Conservation (phyloP, 2,797 vertebrate species). For the Myotis vivesi region DNA sequence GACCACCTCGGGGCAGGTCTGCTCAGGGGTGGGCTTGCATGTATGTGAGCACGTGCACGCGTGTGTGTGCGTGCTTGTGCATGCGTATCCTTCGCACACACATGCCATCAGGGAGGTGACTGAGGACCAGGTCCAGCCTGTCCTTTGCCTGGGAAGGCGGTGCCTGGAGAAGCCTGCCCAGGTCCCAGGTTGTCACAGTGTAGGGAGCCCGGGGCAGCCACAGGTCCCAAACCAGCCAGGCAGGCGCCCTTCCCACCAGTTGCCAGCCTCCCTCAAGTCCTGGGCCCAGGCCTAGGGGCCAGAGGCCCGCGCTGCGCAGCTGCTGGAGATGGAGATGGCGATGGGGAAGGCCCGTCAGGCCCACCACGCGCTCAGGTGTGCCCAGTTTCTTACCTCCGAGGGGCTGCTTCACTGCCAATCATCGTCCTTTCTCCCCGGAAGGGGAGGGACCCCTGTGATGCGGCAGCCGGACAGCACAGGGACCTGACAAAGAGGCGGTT, state of each 20-base stretch:
- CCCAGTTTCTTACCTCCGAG: not conserved
- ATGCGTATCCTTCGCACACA: not conserved
- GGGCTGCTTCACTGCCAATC: rapidly evolving
- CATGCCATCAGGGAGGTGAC: not conserved
- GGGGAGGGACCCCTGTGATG: not conserved
- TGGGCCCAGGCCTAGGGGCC: not conserved
- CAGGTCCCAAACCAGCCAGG: not conserved
- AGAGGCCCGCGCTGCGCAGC: not conserved
- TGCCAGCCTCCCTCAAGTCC: not conserved
- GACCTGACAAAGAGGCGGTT: too few species aligned
- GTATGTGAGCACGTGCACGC: not conserved
- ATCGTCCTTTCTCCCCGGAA: too few species aligned
- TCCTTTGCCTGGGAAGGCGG: not conserved
- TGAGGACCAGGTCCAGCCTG: not conserved
- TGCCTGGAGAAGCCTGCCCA: not conserved
- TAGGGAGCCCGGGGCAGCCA: not conserved
- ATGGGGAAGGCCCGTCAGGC: not conserved
- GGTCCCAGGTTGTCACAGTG: not conserved
- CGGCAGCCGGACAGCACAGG: not conserved
- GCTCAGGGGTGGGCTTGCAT: not conserved
- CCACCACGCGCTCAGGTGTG: too few species aligned
- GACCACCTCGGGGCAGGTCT: not conserved
- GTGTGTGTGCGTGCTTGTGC: not conserved
- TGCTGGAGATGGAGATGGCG: too few species aligned
- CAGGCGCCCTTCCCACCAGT: not conserved